Evolutionary conservation across 2,888 invertebrate genomes (phyloP).

Genomic region (Sylvicola fuscatus): DNA sequence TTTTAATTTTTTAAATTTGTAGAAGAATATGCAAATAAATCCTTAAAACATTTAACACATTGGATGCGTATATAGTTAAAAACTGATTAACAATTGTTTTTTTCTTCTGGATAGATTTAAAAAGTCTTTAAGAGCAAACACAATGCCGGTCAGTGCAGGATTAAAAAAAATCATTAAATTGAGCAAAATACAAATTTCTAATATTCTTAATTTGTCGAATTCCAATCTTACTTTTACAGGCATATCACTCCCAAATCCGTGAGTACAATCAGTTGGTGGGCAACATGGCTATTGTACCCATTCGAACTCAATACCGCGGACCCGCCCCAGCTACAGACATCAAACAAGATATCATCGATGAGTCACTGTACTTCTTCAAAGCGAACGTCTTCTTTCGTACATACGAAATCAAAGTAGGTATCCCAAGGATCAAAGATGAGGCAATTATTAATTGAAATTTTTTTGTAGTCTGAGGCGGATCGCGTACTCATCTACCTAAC

Average conservation of each 20-base stretch:
- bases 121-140: no score
- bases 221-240: slow-evolving; percentile 33
- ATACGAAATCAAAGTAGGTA: slow-evolving; percentile 86
- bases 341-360: slow-evolving; percentile 86
- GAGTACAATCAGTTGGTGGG: slow-evolving; percentile 57
- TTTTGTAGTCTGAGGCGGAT: slow-evolving; percentile 78
- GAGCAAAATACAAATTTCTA: no score
- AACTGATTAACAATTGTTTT: no score
- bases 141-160: no score
- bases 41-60: no score
- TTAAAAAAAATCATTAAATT: no score
- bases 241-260: slow-evolving; percentile 84
- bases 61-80: no score
- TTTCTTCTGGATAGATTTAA: no score
- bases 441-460: slow-evolving; percentile 4
- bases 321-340: slow-evolving; percentile 63
- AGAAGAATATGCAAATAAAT: no score
- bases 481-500: slow-evolving; percentile 94
- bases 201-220: neutral
- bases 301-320: slow-evolving; percentile 78
- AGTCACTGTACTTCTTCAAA: slow-evolving; percentile 92
- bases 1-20: no score
- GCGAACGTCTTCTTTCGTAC: slow-evolving; percentile 98
- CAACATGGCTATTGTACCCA: slow-evolving; percentile 81
- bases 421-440: neutral